Conservation (phyloP, 2,113 vertebrate genomes). For the Mus musculus region GRCm39 chr9:67504501-67505000, state of each 20-base stretch:
- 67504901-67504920: background rate
- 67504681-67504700: slow-evolving; percentile 11
- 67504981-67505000: background rate
- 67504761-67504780: background rate
- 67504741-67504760: background rate
- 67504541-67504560: background rate
- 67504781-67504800: background rate
- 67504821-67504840: background rate
- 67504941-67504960: background rate
- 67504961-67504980: background rate
- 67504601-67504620: background rate
- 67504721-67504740: background rate
- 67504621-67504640: background rate
- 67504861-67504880: background rate
- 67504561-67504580: slow-evolving; percentile 12
- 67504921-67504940: background rate
- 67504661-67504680: background rate
- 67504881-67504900: background rate
- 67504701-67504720: background rate
- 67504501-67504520: background rate
- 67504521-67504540: background rate
- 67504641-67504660: slow-evolving; percentile 23
- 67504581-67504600: background rate
- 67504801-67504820: slow-evolving; percentile 20
- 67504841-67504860: background rate